Base-by-base conservation (phyloP, 2,888 invertebrate species). In the Torymus texanus region DNA sequence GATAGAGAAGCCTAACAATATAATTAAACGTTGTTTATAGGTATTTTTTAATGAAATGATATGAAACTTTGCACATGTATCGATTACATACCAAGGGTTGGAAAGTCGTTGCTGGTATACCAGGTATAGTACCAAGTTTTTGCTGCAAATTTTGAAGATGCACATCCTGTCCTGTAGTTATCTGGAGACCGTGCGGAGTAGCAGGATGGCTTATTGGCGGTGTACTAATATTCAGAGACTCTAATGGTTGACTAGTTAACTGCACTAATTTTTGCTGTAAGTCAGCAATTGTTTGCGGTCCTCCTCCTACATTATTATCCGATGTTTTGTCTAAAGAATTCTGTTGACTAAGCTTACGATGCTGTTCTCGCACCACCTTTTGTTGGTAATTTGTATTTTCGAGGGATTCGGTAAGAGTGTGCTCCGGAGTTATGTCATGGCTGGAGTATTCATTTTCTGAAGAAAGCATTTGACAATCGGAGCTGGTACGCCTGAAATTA, bases 141-240 rank as follows among this genome's bases (percentile, higher is more conserved):
- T 95, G 94, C 84, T 95, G 95, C 82, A 95, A 90, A 67, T 93
- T 93, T 84, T 94, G 92, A 92, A 95, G 93, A 87, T 94, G 94
- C 66, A 93, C 92, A 87, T 92, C 94, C 88, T 95, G 94, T 71
- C 85, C 85, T 11, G 85, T 85, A 16, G 84, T 59, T 2, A 93
- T 92, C 78, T 93, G 93, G 81, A 92, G 92, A 84, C 93, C 81
- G 88, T 93, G 94, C 8, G 95, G 95, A 53, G 94, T 94, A 83
- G 94, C 91, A 10, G 92, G 92, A 85, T 92, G 92, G 84, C 92
- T 92, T 16, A 93, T 92, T 70, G 93, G 93, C 61, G 90, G 90
- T 65, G 90, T 88, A 55, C 88, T 88, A 66, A 90, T 87, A 66
- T 87, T 88, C 41, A 91, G 79, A 74, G 88, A 86, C 83, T 91